Evolutionary conservation across 2,113 vertebrate genomes (phyloP), one percentile per base, ranked within the genome.

Genomic region (Caranx ignobilis): DNA sequence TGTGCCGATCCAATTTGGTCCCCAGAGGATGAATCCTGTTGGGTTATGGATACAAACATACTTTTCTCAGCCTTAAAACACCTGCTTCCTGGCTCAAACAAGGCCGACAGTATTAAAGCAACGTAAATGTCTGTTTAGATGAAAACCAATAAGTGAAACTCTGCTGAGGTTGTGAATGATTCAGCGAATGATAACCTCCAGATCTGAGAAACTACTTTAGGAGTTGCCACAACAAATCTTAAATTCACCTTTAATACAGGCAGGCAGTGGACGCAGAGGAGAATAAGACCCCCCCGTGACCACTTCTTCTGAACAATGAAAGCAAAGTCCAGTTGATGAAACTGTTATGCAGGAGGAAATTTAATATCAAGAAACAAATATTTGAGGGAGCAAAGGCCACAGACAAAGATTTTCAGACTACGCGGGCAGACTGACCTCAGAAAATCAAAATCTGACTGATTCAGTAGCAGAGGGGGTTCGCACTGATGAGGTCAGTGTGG

Each of bases 291-390:
- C 21, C 11, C 21, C 32, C 19, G n/a, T 6, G 45, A 16, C 32
- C 7, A 12, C 4, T 4, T 74, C 73, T 63, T 75, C 15, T 60
- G 69, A 59, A 61, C 52, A 19, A 18, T 32, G 35, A 43, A 79
- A 76, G 59, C 21, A 45, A 41, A 59, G 41, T 63, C 41, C 37
- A 57, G 59, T 64, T 55, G 59, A 87, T 86, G 69, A 88, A 77
- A 81, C 11, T 18, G 2, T 60, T 37, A n/a, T 79, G 66, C 65
- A 10, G 76, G 37, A 63, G 85, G 62, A 70, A 70, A 62, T 87
- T 69, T 73, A 73, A 87, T 87, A 83, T 82, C 48, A 52, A 71
- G 64, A 74, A 80, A 47, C 61, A 85, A 71, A 81, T 81, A 83
- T 83, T 65, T 77, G 57, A 76, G 13, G 45, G 69, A 31, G 60